Base-by-base conservation (phyloP, 2,113 vertebrate genomes). In the Leuciscus idus region DNA sequence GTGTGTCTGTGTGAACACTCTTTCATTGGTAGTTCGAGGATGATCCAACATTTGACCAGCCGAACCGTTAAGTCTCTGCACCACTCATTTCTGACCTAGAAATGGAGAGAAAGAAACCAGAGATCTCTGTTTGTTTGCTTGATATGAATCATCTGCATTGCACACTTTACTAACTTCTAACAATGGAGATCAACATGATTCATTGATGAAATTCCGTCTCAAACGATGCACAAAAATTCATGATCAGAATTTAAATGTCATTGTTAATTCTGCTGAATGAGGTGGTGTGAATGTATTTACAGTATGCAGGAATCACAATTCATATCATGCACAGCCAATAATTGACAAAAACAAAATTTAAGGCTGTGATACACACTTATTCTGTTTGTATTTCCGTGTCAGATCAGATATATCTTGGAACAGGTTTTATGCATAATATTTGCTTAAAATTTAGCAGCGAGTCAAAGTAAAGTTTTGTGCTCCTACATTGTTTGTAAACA, bases 61-160 rank as follows among this genome's bases (percentile, higher is more conserved):
- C 46, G 21, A 77, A 59, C 23, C 2, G 11, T 68, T 21, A 39
- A 61, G 78, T 86, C 80, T 43, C 55, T 76, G 66, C 39, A 48
- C 78, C 75, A 81, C 28, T 84, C n/a, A 84, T 83, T 86, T 85
- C 28, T 88, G 85, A 87, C 57, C 74, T 79, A 82, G 77, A 84
- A 79, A 75, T 81, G 61, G 23, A 87, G 33, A 84, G 50, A 62
- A 70, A 36, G 7, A 70, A 13, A 43, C 3, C 66, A 21, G 30
- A 70, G 8, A 33, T 10, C 30, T 68, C 66, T 72, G 9, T 72
- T 21, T 39, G 23, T 43, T 72, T 62, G 59, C 23, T 61, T 23
- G 68, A 43, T 39, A 39, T 72, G 33, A 43, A 72, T 43, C 19
- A 12, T 23, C 9, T 72, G 52, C 15, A 15, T 50, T 48, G n/a